These are phyloP conservation scores for Torymus texanus DNA, from an alignment of 2,888 invertebrate genomes.

Conservation along the genomic window DNA sequence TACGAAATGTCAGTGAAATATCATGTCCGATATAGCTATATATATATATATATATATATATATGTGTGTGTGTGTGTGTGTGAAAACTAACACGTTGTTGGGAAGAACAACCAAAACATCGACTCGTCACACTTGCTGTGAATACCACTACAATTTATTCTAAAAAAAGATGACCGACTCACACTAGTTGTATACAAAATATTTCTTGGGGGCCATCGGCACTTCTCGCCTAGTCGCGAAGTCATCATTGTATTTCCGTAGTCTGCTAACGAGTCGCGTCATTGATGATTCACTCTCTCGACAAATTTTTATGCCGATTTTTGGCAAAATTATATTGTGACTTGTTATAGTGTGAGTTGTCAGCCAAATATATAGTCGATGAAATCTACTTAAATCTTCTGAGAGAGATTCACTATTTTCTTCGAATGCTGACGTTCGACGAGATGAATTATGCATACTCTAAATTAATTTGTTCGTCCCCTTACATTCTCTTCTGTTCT, in stretches of 20 bases:
- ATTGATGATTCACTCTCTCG: conserved; percentile 23
- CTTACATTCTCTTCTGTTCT: too few species aligned
- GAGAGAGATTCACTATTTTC: not conserved
- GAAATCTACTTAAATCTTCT: conserved; percentile 8
- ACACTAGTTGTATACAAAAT: not conserved
- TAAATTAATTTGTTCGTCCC: too few species aligned
- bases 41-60: too few species aligned
- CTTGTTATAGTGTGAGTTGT: not conserved
- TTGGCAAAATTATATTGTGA: conserved; percentile 11
- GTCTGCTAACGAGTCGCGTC: conserved; percentile 3
- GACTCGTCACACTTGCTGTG: not conserved
- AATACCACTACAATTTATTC: not conserved
- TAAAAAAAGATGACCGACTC: conserved; percentile 39
- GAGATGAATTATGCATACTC: conserved; percentile 13
- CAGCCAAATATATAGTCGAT: conserved; percentile 1
- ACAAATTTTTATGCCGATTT: conserved; percentile 27
- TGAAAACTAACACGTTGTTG: too few species aligned
- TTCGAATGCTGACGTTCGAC: not conserved
- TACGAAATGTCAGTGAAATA: too few species aligned
- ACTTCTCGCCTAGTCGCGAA: not conserved
- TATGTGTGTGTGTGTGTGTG: too few species aligned
- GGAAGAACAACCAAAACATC: conserved; percentile 14
- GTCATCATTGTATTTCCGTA: conserved; percentile 42
- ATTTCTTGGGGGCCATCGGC: conserved; percentile 29
- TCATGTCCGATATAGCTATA: too few species aligned